Percentiles rank a stretch among this genome's conserved stretches.
phyloP scores from a whole-genome alignment of 2,888 invertebrate genomes.

The Cheilosia pagana region DNA sequence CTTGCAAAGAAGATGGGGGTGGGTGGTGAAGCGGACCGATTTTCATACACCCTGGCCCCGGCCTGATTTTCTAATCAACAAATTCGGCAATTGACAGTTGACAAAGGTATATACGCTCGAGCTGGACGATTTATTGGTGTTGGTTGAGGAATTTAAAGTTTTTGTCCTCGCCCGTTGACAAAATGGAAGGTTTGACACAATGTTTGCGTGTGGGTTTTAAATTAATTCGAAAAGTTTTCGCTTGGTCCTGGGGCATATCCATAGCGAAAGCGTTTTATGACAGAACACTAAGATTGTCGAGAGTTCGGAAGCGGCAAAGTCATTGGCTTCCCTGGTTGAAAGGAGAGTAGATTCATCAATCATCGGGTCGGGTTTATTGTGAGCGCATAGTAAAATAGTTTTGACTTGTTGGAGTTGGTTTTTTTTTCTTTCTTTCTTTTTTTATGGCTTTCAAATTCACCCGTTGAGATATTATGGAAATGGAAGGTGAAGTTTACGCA shows the following conservation, averaged over 20 bases:
- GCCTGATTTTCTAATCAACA: constrained; percentile 71
- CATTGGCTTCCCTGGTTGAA: constrained; percentile 5
- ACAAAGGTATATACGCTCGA: constrained; percentile 51
- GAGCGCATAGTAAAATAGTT: constrained; percentile 68
- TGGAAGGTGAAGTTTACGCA: constrained; percentile 17
- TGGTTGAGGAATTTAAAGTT: constrained; percentile 37
- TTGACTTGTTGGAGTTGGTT: constrained; percentile 35
- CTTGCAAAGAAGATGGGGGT: constrained; percentile 9
- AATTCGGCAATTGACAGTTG: constrained; percentile 73
- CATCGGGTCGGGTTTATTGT: constrained; percentile 72
- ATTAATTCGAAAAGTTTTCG: constrained; percentile 72
- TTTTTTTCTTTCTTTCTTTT: constrained; percentile 33
- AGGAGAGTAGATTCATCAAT: constrained; percentile 68
- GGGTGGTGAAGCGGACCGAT: constrained; percentile 18
- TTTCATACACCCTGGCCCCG: constrained; percentile 26
- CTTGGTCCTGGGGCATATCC: constrained; percentile 35
- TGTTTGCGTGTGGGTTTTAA: constrained; percentile 54
- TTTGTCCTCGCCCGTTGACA: constrained; percentile 39
- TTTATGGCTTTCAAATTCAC: constrained; percentile 65
- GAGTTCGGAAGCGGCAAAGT: not conserved
- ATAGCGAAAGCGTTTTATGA: constrained; percentile 63
- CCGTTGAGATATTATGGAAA: constrained; percentile 46
- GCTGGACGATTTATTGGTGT: constrained; percentile 65
- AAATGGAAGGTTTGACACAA: constrained; percentile 37
- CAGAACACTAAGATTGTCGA: constrained; percentile 11